Percentiles rank a stretch among this genome's conserved stretches.
Conservation (phyloP, 2,113 vertebrate species). For the Brachionichthys hirsutus region DNA sequence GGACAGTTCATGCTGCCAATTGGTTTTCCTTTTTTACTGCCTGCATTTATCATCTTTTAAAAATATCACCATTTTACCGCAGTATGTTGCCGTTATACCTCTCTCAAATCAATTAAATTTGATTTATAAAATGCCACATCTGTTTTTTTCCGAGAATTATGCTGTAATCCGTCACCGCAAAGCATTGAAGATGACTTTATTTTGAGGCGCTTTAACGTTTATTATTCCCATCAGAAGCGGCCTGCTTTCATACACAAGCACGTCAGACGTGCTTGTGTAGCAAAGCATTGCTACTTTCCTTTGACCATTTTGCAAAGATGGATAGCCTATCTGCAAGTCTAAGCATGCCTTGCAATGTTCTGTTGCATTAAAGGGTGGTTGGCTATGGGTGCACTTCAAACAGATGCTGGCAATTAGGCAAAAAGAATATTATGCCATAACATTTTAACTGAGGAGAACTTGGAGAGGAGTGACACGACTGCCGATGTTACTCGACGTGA, state of each 20-base stretch:
- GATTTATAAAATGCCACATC: too few species aligned
- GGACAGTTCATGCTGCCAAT: slow-evolving; percentile 1
- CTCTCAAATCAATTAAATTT: too few species aligned
- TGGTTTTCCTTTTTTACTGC: slow-evolving; percentile 1
- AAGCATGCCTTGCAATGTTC: slow-evolving; percentile 17
- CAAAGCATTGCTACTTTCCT: not conserved
- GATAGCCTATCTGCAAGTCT: slow-evolving; percentile 1
- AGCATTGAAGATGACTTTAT: not conserved
- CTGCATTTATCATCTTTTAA: slow-evolving; percentile 10
- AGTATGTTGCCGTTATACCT: too few species aligned
- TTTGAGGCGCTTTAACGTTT: not conserved
- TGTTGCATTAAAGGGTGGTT: slow-evolving; percentile 29
- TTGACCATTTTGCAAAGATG: slow-evolving; percentile 19
- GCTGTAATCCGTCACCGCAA: slow-evolving; percentile 7
- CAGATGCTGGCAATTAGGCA: slow-evolving; percentile 43
- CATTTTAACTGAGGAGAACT: slow-evolving; percentile 13
- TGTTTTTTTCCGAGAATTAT: too few species aligned
- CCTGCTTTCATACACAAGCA: not conserved
- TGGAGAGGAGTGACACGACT: slow-evolving; percentile 19
- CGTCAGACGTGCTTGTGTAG: not conserved
- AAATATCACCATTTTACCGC: not conserved
- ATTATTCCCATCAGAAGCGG: not conserved
- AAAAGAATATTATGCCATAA: slow-evolving; percentile 18
- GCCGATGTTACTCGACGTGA: slow-evolving; percentile 31
- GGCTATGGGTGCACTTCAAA: slow-evolving; percentile 24